Evolutionary conservation across 1,140 invertebrate species (phyloP).

Genomic region (Drosophila subpulchrella): DNA sequence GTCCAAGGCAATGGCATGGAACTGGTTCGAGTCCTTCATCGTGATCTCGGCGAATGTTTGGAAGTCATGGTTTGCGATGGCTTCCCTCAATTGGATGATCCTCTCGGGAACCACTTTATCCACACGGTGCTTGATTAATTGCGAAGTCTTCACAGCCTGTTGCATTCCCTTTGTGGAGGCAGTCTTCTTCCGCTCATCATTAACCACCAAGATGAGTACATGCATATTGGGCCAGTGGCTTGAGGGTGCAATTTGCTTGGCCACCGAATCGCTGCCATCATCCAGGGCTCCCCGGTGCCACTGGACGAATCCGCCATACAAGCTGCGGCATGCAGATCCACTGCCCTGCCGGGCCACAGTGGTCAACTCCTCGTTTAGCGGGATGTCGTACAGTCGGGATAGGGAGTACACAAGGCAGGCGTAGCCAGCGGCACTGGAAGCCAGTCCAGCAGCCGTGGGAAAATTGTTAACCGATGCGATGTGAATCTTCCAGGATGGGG

Average conservation of each 20-base stretch:
- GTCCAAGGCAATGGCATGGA: constrained; percentile 97
- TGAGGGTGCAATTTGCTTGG: constrained; percentile 89
- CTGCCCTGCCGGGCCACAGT: constrained; percentile 94
- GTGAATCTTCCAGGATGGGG: constrained; percentile 90
- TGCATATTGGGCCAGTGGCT: constrained; percentile 96
- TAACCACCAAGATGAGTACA: constrained; percentile 95
- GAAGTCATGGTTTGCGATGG: constrained; percentile 94
- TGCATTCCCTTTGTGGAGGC: constrained; percentile 97
- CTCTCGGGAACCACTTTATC: constrained; percentile 90
- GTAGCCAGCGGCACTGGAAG: constrained; percentile 99
- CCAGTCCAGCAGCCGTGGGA: constrained; percentile 98
- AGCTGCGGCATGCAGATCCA: constrained; percentile 98
- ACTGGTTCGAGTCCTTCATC: constrained; percentile 99
- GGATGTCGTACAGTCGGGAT: constrained; percentile 90
- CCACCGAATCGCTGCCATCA: constrained; percentile 93
- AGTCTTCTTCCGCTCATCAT: constrained; percentile 93
- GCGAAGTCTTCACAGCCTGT: constrained; percentile 91
- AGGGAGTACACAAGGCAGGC: constrained; percentile 93
- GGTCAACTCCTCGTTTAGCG: constrained; percentile 91
- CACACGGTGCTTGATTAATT: constrained; percentile 91
- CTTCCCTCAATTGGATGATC: constrained; percentile 86
- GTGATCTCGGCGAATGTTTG: constrained; percentile 95
- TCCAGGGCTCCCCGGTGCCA: constrained; percentile 91
- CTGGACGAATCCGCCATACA: constrained; percentile 95
- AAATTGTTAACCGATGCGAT: constrained; percentile 99